Evolutionary conservation across 2,113 vertebrate species (phyloP).

Genomic region (Protomyctophum bolini): DNA sequence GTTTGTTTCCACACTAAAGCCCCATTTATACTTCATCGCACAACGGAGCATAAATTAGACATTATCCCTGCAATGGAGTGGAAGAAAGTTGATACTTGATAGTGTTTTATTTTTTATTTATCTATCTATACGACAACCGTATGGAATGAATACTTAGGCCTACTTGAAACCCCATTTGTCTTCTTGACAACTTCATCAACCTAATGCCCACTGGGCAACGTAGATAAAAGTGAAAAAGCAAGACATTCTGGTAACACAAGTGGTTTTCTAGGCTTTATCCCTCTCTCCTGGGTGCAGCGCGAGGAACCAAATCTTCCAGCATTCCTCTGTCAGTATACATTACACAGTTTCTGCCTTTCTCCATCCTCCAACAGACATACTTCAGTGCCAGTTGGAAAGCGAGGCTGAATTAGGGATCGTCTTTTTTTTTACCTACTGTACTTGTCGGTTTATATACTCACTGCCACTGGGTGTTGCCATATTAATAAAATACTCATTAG

Average conservation of each 20-base stretch:
- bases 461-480: no score
- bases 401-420: slow-evolving; percentile 25
- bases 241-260: neutral
- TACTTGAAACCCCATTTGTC: neutral
- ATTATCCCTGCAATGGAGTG: no score
- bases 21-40: no score
- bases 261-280: neutral
- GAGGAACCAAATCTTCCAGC: slow-evolving; percentile 27
- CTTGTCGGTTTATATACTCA: no score
- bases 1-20: no score
- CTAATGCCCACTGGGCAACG: neutral
- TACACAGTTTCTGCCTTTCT: slow-evolving; percentile 32
- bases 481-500: no score
- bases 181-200: neutral
- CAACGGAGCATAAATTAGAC: no score
- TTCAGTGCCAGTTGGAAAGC: slow-evolving; percentile 32
- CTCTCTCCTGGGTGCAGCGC: neutral
- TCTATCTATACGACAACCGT: no score
- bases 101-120: no score
- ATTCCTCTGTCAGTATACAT: slow-evolving; percentile 53
- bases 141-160: neutral
- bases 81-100: no score
- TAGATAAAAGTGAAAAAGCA: neutral
- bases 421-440: slow-evolving; percentile 23
- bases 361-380: slow-evolving; percentile 23